Base-by-base conservation (phyloP, 2,888 invertebrate species). In the Malthinus flaveolus region DNA sequence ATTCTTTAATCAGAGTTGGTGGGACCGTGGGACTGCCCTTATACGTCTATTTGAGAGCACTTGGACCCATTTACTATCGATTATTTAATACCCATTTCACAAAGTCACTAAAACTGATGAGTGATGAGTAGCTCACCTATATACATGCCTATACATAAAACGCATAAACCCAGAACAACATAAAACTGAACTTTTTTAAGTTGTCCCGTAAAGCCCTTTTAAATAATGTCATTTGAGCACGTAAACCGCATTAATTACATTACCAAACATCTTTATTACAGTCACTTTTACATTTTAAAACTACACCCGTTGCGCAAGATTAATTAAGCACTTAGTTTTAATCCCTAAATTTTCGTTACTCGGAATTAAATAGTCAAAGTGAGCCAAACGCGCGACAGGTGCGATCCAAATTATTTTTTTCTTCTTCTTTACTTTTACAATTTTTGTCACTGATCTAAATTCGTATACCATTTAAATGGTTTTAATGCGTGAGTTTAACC, bases 401-500 rank as follows among this genome's bases (percentile, higher is more conserved):
- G 56, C 51, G 33, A 10, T 35, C 8, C 36, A 44, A 56, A 47
- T 23, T 23, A 23, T 23, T 23, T 23, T 23, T 23, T 23, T 23
- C 5, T 5, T 39, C 49, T 56, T 42, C 11, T 15, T 45, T 12
- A n/a, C 9, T 39, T 36, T 34, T 49, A 7, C 32, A 15, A 33
- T 5, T 51, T 49, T 56, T 57, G 45, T 9, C 10, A 23, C 7
- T 48, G 47, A 44, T 56, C 52, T 51, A 57, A 51, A 57, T 57
- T 52, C 35, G 48, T 48, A 36, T 42, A n/a, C n/a, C 11, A 11
- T 37, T 31, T 23, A 44, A 50, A 56, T 45, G 45, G 50, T 32
- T 23, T 34, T 45, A 32, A 48, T 33, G 53, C 59, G 59, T 59
- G 59, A 45, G 39, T 48, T 31, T 39, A 37, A 53, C 49, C 46